These are phyloP conservation scores for Cardiocondyla obscurior DNA, from an alignment of 1,140 invertebrate genomes.

Conservation along the genomic window DNA sequence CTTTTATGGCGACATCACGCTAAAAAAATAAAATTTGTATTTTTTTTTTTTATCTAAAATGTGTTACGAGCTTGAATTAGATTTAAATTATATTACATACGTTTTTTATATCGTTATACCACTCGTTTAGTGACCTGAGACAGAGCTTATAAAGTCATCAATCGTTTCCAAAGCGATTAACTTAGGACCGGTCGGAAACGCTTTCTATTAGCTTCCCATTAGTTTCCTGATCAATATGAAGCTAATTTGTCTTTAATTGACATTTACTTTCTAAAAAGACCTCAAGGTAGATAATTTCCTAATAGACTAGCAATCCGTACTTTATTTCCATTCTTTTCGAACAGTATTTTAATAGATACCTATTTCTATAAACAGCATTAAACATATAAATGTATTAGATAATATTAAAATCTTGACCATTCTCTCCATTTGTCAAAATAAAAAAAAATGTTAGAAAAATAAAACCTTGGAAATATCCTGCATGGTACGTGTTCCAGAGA, in stretches of 20 bases:
- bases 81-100: too few species aligned
- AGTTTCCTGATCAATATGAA: neutral
- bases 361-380: neutral
- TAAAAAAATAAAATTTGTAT: neutral
- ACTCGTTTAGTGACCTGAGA: too few species aligned
- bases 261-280: neutral
- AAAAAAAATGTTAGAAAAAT: neutral
- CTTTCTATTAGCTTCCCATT: too few species aligned
- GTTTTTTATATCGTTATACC: too few species aligned
- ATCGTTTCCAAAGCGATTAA: too few species aligned
- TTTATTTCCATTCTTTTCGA: neutral
- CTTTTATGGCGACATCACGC: neutral
- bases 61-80: too few species aligned
- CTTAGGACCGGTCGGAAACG: too few species aligned
- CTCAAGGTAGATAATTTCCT: neutral
- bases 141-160: too few species aligned
- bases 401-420: neutral
- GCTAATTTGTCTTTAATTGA: neutral
- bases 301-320: neutral
- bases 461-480: neutral
- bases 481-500: neutral
- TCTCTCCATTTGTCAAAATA: neutral
- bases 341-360: neutral
- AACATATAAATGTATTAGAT: too few species aligned
- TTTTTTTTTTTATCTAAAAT: neutral